Evolutionary conservation across 2,888 invertebrate genomes (phyloP).

Genomic region (Leptinotarsa tumamoca): DNA sequence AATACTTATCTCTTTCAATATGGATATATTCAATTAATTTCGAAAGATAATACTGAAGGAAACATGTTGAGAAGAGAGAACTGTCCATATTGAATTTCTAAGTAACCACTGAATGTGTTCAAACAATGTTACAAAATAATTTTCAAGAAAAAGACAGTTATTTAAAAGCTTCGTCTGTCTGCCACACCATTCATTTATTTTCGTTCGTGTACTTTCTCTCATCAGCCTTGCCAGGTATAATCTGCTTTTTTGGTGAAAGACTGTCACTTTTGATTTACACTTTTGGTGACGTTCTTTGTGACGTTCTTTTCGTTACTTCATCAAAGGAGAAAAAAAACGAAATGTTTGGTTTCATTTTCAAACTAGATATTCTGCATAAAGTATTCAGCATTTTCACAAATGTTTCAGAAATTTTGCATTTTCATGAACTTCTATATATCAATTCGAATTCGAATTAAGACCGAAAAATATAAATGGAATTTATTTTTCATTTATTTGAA

Average conservation of each 20-base stretch:
- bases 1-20: too few species aligned
- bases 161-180: not conserved
- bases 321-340: not conserved
- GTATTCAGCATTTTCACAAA: too few species aligned
- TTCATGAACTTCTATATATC: too few species aligned
- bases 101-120: too few species aligned
- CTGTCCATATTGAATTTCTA: too few species aligned
- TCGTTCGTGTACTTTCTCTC: not conserved
- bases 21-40: too few species aligned
- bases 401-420: too few species aligned
- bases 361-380: not conserved
- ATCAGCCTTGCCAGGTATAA: constrained; percentile 6
- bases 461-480: too few species aligned
- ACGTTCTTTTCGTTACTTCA: not conserved
- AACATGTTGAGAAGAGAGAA: too few species aligned
- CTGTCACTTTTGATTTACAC: not conserved
- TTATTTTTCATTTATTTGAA: too few species aligned
- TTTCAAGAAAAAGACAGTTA: not conserved
- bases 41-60: too few species aligned
- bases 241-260: not conserved
- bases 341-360: not conserved
- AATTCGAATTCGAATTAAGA: too few species aligned
- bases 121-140: not conserved
- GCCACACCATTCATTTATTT: not conserved
- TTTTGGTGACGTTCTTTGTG: not conserved